phyloP scores from a whole-genome alignment of 2,888 invertebrate genomes.

The Athalia circularis region DNA sequence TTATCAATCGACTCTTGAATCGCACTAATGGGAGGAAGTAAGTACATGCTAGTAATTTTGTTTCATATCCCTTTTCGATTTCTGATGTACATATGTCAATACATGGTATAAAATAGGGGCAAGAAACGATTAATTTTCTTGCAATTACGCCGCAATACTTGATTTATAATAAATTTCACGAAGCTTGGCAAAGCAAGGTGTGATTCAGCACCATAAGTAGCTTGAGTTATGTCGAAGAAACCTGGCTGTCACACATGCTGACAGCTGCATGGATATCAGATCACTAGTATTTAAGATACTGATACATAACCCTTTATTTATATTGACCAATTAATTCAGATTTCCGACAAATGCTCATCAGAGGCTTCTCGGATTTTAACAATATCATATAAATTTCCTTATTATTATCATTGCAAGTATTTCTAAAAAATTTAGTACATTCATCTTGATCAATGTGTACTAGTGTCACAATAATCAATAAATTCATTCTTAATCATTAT shows the following conservation, averaged over 20 bases:
- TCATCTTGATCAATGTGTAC: slow-evolving; percentile 46
- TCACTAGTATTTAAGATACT: slow-evolving; percentile 28
- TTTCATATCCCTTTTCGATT: no score
- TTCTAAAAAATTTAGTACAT: slow-evolving; percentile 8
- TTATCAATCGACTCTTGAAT: neutral
- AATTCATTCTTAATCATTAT: slow-evolving; percentile 9
- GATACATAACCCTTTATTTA: slow-evolving; percentile 31
- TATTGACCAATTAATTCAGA: slow-evolving; percentile 48
- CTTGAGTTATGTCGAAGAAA: slow-evolving; percentile 12
- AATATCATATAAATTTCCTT: neutral
- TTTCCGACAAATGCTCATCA: slow-evolving; percentile 46
- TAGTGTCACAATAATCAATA: slow-evolving; percentile 26
- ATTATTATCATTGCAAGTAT: neutral
- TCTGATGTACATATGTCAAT: no score
- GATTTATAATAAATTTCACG: neutral
- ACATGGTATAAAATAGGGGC: no score
- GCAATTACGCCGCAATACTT: neutral
- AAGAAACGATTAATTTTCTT: no score
- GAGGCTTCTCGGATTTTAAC: slow-evolving; percentile 35
- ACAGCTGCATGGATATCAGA: slow-evolving; percentile 71
- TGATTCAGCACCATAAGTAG: slow-evolving; percentile 39
- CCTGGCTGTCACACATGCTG: slow-evolving; percentile 66
- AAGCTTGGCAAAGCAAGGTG: slow-evolving; percentile 46
- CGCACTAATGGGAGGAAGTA: no score
- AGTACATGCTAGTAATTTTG: no score